Evolutionary conservation across 2,797 vertebrate genomes (phyloP), one percentile per base, ranked within the genome.

Genomic region (Phrynocephalus guinanensis): DNA sequence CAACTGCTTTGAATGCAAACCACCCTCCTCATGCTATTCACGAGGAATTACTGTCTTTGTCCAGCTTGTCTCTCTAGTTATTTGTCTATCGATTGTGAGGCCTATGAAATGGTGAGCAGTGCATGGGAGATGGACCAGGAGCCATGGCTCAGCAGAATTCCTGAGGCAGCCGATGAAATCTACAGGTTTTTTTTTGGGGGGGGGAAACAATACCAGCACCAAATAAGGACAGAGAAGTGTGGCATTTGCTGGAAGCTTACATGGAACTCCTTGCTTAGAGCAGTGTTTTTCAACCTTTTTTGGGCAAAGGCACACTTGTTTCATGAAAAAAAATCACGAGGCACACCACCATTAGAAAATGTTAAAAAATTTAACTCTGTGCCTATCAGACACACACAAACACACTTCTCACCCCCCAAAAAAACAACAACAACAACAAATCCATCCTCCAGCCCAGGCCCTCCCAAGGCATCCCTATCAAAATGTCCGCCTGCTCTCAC

Each of bases 21-120:
- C 80, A 18, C 60, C 79, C 60, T 76, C 60, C 79, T 66, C 56
- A 20, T 48, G 73, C 71, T 75, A 13, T 87, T 82, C 86, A 50
- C 67, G 79, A 82, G 38, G 79, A 71, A 73, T 76, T 76, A 82
- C 60, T 67, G 79, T 68, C 86, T 87, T 86, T 86, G 79, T 63
- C 68, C 71, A 70, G n/a, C 85, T 72, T 81, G 70, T 76, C 86
- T 82, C 71, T 76, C 38, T 87, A 56, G 79, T 82, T 82, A 87
- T 82, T 87, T 87, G 71, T 87, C 85, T 87, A 87, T 87, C 24
- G 79, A 87, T 87, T 82, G 79, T 82, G 44, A 75, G 5, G 71
- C 60, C 24, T 67, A 76, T 82, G 68, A 52, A 52, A 82, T 33
- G 38, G 76, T 67, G 22, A 82, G 79, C 79, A 26, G 13, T 82